Evolutionary conservation across 2,113 vertebrate genomes (phyloP).

Genomic region (Lophochroa leadbeateri): DNA sequence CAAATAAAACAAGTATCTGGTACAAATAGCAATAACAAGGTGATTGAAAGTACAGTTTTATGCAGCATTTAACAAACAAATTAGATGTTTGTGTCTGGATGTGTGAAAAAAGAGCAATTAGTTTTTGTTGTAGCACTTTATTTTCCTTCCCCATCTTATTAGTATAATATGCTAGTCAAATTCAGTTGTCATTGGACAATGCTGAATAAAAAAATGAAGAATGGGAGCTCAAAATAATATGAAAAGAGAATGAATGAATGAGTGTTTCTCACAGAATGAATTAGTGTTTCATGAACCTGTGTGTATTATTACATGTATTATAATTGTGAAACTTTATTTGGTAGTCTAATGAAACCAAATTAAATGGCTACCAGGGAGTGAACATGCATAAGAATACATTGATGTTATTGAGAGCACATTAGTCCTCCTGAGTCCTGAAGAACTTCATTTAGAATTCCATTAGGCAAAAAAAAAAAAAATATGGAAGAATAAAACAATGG

Average conservation of each 20-base stretch:
- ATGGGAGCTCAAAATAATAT: background rate
- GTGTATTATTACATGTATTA: background rate
- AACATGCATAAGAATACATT: background rate
- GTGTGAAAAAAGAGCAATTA: background rate
- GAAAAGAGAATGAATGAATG: background rate
- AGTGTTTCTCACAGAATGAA: background rate
- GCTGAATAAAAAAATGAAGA: background rate
- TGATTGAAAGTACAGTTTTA: background rate
- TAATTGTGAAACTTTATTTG: background rate
- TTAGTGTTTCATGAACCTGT: constrained; percentile 10
- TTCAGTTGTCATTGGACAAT: background rate
- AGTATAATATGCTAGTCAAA: background rate
- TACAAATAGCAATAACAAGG: background rate
- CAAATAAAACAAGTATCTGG: background rate
- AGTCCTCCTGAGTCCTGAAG: background rate
- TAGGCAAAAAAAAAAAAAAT: background rate
- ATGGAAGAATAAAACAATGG: background rate
- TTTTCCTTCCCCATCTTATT: constrained; percentile 3
- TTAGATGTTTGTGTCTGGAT: background rate
- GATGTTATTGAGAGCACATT: background rate
- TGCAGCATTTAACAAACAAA: background rate
- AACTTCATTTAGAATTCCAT: constrained; percentile 28
- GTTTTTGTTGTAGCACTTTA: background rate
- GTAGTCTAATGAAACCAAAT: constrained; percentile 28
- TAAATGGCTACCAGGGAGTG: background rate